Evolutionary conservation across 37 sponge, comb jelly and placozoan genomes (phyloP).

Genomic region (Dysidea cf. avara): DNA sequence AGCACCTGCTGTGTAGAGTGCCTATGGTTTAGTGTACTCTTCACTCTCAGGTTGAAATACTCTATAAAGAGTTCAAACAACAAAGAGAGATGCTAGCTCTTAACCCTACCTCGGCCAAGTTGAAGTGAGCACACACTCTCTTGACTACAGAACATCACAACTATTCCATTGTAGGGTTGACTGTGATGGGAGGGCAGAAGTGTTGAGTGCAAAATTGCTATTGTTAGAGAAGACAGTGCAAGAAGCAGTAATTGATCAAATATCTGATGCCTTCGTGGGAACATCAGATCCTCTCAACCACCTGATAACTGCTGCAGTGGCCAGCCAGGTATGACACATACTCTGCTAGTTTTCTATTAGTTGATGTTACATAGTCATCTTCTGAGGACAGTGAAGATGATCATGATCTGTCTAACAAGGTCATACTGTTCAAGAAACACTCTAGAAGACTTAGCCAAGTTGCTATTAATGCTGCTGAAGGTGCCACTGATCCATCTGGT

Average conservation of each 20-base stretch:
- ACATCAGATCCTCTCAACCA: slow-evolving; percentile 57
- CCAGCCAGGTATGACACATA: background rate
- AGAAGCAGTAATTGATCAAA: slow-evolving; percentile 68
- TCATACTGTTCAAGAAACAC: slow-evolving; percentile 68
- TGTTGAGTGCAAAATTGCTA: slow-evolving; percentile 53
- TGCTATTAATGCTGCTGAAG: slow-evolving; percentile 72
- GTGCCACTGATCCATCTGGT: slow-evolving; percentile 58
- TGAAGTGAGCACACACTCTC: background rate
- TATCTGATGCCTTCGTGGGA: slow-evolving; percentile 69
- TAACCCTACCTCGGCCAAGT: background rate
- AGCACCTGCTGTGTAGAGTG: no score
- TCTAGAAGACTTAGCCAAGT: slow-evolving; percentile 71
- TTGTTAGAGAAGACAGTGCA: slow-evolving; percentile 67
- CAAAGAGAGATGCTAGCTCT: background rate
- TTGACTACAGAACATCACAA: background rate
- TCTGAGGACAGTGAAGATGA: background rate
- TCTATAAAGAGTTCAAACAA: no score
- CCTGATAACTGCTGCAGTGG: slow-evolving; percentile 62
- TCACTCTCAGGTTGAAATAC: no score
- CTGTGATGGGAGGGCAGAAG: slow-evolving; percentile 69
- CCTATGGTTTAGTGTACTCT: no score
- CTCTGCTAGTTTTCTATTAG: no score
- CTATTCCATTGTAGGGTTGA: slow-evolving; percentile 9
- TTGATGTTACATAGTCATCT: background rate
- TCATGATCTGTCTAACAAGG: slow-evolving; percentile 31